Conservation (phyloP, 2,113 vertebrate genomes). For the Ramphastos sulfuratus region DNA sequence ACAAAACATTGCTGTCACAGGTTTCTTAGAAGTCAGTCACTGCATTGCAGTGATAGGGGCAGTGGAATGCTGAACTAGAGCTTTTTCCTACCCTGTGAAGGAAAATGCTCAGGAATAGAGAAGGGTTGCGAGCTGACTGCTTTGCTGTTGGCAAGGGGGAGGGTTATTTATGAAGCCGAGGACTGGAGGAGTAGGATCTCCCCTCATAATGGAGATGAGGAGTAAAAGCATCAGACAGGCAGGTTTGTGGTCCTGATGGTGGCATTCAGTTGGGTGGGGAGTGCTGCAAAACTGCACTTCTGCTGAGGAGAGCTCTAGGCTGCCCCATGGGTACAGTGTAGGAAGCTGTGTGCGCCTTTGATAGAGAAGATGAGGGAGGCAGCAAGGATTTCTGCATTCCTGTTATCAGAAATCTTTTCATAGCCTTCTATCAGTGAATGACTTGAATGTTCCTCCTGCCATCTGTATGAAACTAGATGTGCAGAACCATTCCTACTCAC, state of each 20-base stretch:
- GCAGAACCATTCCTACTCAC: slow-evolving; percentile 16
- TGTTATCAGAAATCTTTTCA: neutral
- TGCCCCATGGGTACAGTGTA: fast-evolving
- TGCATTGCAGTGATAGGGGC: slow-evolving; percentile 47
- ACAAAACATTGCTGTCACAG: neutral
- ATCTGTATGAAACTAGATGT: slow-evolving; percentile 54
- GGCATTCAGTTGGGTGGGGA: neutral
- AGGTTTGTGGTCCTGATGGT: neutral
- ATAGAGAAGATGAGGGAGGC: neutral
- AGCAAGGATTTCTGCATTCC: neutral
- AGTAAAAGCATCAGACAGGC: neutral
- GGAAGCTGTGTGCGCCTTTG: neutral
- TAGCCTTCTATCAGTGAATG: neutral
- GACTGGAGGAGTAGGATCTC: neutral
- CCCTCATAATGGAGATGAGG: neutral
- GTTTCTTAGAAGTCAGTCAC: neutral
- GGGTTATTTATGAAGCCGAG: neutral
- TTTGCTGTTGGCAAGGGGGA: neutral
- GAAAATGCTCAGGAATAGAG: neutral
- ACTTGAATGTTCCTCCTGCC: slow-evolving; percentile 17
- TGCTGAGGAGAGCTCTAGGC: neutral
- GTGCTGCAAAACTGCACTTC: neutral
- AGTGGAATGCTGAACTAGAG: neutral
- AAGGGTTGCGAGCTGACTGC: neutral
- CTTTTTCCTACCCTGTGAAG: neutral